Conservation (phyloP, 2,888 invertebrate species). For the Philaethria dido region DNA sequence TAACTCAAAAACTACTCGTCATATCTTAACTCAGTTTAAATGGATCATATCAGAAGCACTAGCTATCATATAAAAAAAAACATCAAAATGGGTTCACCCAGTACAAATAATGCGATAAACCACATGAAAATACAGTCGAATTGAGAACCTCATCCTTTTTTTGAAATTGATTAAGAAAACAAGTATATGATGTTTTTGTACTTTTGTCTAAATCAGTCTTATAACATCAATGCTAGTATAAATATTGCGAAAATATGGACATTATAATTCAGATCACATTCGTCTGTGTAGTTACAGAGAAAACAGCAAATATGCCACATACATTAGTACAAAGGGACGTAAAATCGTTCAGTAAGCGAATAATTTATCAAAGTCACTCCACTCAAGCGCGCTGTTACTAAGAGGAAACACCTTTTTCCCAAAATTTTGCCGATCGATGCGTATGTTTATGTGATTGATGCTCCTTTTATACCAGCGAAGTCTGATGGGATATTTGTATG, state of each 20-base stretch:
- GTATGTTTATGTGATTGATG: slow-evolving; percentile 14
- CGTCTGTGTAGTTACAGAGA: not conserved
- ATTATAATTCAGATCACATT: not conserved
- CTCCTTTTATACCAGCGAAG: slow-evolving; percentile 12
- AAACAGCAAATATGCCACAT: not conserved
- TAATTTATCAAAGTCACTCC: slow-evolving; percentile 25
- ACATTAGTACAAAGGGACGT: not conserved
- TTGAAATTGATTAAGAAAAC: too few relatives aligned
- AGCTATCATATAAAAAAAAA: too few relatives aligned
- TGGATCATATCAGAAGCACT: too few relatives aligned
- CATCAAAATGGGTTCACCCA: too few relatives aligned
- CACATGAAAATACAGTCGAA: too few relatives aligned
- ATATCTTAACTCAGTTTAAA: too few relatives aligned
- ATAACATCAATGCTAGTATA: not conserved
- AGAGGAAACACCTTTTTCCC: slow-evolving; percentile 18
- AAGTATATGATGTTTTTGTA: too few relatives aligned
- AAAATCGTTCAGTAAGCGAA: slow-evolving; percentile 12
- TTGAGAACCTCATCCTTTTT: too few relatives aligned
- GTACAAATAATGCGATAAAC: too few relatives aligned
- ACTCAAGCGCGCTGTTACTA: slow-evolving; percentile 1
- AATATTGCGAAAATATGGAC: not conserved
- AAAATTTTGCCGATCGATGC: slow-evolving; percentile 15
- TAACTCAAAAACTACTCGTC: too few relatives aligned
- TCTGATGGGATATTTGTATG: slow-evolving; percentile 4
- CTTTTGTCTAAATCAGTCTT: too few relatives aligned